Evolutionary conservation across 2,888 invertebrate species (phyloP).

Genomic region (Lycophotia porphyrea): DNA sequence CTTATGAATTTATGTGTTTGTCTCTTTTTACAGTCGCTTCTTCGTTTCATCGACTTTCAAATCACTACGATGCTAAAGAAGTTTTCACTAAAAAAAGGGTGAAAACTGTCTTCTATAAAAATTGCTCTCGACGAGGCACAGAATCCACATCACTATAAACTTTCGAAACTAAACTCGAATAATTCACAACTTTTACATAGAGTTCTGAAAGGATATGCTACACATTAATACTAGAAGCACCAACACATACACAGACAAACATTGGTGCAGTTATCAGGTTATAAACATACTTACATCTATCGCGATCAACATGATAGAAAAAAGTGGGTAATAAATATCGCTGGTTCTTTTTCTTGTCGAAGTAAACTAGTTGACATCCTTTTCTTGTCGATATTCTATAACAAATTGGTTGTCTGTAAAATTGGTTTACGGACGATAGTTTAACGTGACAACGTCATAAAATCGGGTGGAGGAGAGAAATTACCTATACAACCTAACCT

Average conservation of each 20-base stretch:
- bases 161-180: constrained; percentile 23
- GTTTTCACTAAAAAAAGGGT: too few species aligned
- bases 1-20: too few species aligned
- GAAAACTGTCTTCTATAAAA: background rate
- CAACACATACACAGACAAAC: constrained; percentile 70
- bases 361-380: too few species aligned
- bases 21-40: too few species aligned
- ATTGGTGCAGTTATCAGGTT: constrained; percentile 51
- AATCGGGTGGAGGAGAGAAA: too few species aligned
- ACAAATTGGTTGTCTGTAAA: too few species aligned
- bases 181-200: constrained; percentile 47
- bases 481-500: too few species aligned
- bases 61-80: too few species aligned
- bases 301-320: constrained; percentile 25
- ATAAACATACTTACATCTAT: constrained; percentile 44
- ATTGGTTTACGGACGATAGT: too few species aligned
- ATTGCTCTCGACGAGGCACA: constrained; percentile 1
- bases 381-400: too few species aligned
- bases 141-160: constrained; percentile 42
- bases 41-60: too few species aligned
- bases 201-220: constrained; percentile 56
- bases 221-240: constrained; percentile 69
- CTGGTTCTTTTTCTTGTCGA: background rate
- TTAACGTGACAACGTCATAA: too few species aligned
- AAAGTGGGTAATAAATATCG: background rate